These are phyloP conservation scores for Temnothorax ravouxi DNA, from an alignment of 2,888 invertebrate species.

Conservation along the genomic window DNA sequence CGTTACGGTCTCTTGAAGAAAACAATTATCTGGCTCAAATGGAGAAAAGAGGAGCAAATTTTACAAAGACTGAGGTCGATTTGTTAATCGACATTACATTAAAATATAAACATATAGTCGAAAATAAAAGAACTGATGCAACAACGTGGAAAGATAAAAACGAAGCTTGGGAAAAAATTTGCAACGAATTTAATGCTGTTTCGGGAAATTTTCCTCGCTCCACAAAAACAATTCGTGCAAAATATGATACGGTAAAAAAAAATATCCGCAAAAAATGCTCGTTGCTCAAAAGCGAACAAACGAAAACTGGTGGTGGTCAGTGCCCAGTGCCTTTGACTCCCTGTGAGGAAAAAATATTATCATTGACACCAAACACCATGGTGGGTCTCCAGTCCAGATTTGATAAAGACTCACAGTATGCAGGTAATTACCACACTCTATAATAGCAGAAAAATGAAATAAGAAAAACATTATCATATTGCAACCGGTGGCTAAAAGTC, in stretches of 20 bases:
- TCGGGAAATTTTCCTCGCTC: too few species aligned
- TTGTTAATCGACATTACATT: neutral
- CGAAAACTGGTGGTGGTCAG: neutral
- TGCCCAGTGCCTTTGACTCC: neutral
- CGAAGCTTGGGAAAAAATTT: too few species aligned
- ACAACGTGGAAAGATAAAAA: neutral
- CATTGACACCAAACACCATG: neutral
- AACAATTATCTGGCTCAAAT: neutral
- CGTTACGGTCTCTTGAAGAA: too few species aligned
- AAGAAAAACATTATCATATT: too few species aligned
- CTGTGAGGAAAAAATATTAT: neutral
- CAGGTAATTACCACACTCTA: neutral
- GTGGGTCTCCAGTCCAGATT: neutral
- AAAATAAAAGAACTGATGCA: slow-evolving; percentile 2
- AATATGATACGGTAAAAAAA: neutral
- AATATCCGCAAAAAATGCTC: neutral
- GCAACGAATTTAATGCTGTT: too few species aligned
- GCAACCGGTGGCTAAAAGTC: too few species aligned
- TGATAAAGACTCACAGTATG: neutral
- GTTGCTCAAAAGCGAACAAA: neutral
- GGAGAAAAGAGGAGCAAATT: slow-evolving; percentile 2
- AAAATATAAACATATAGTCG: neutral
- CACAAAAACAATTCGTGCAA: too few species aligned
- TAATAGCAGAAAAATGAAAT: too few species aligned
- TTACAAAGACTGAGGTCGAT: neutral